A percentile compares a stretch with the other conserved stretches of the same genome.
phyloP scores from a whole-genome alignment of 2,113 vertebrate species.

The Capra hircus region DNA sequence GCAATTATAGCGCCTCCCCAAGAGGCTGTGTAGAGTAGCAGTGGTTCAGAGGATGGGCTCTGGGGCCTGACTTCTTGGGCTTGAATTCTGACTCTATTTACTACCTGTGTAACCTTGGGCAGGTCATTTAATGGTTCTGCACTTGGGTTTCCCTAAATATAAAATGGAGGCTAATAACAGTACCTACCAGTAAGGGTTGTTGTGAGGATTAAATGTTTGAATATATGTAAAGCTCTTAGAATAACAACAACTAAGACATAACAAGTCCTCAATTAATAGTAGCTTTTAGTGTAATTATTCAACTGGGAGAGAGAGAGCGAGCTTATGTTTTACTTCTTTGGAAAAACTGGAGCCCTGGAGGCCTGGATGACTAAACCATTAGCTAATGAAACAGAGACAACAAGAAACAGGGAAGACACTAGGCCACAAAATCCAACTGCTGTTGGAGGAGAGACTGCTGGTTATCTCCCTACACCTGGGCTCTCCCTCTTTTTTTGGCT shows the following conservation, averaged over 20 bases:
- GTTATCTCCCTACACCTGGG: background rate
- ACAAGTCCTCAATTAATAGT: background rate
- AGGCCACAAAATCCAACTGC: background rate
- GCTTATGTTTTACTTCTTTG: background rate
- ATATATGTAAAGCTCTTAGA: background rate
- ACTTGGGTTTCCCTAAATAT: background rate
- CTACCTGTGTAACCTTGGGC: background rate
- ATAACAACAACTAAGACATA: background rate
- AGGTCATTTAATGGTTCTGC: background rate
- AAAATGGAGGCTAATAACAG: background rate
- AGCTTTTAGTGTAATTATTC: slow-evolving; percentile 10
- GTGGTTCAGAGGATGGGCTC: background rate
- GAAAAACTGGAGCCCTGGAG: background rate
- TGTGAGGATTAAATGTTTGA: background rate
- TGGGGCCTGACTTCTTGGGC: background rate
- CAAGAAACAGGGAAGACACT: background rate
- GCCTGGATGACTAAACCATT: background rate
- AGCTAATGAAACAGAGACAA: background rate
- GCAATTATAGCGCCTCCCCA: background rate
- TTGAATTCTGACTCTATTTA: background rate
- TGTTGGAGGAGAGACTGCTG: background rate
- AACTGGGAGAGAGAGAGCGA: background rate
- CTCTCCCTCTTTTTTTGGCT: background rate
- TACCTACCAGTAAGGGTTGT: background rate
- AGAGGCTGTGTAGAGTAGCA: background rate